phyloP scores from a whole-genome alignment of 2,888 invertebrate genomes.

The Drosophila hawaiiensis region DNA sequence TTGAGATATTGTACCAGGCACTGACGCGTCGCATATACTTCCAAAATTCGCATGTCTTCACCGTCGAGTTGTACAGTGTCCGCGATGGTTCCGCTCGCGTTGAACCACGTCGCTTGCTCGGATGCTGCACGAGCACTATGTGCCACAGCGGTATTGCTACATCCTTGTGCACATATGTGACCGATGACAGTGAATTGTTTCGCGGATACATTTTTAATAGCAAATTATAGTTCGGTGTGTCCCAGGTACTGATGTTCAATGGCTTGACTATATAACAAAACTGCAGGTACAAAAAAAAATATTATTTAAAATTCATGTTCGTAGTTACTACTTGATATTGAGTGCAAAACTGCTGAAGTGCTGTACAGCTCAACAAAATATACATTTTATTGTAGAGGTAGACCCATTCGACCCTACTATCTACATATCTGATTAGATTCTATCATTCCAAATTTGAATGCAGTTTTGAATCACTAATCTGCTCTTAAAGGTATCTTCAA shows the following conservation, averaged over 20 bases:
- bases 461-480: not conserved
- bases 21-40: conserved; percentile 68
- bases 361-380: not conserved
- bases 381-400: not conserved
- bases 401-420: not conserved
- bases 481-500: not conserved
- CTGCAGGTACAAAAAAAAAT: conserved; percentile 29
- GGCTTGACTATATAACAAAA: conserved; percentile 74
- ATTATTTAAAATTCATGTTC: not conserved
- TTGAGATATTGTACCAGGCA: conserved; percentile 69
- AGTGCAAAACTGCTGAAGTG: not conserved
- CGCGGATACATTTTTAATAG: conserved; percentile 46
- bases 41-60: conserved; percentile 76
- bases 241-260: conserved; percentile 49
- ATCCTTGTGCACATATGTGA: conserved; percentile 66
- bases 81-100: conserved; percentile 43
- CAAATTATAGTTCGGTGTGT: conserved; percentile 69
- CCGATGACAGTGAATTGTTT: conserved; percentile 73
- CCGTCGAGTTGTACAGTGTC: conserved; percentile 66
- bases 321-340: not conserved
- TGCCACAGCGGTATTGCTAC: conserved; percentile 77
- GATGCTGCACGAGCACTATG: conserved; percentile 66
- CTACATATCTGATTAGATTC: not conserved
- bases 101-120: conserved; percentile 23
- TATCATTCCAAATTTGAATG: not conserved